Evolutionary conservation across 92 coral and sea anemone genomes (phyloP), one percentile per base, ranked within the genome.

Genomic region (Isaurus tuberculatus): DNA sequence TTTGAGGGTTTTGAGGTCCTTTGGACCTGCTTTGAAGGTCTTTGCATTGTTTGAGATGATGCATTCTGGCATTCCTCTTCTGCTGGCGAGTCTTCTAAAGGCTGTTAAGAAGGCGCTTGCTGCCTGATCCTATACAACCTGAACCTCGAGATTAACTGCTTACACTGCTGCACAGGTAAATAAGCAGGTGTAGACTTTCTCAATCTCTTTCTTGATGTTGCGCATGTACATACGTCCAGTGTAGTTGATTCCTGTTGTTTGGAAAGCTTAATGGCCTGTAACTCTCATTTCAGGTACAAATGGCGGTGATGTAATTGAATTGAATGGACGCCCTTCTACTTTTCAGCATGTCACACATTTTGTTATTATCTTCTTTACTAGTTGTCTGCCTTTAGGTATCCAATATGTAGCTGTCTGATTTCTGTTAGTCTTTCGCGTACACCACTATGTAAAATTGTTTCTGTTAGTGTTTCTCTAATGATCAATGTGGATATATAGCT

Each of bases 351-450:
- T 86, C 13, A 75, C 83, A 61, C 90, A 86, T 29, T 79, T 77
- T 30, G 77, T 49, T 19, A 81, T 75, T 48, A 86, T 70, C 61
- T 36, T 82, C 58, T 81, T 86, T 0, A 86, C 65, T 20, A 82
- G 60, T 27, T 90, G 89, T 67, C 89, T 67, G 22, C 88, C 93
- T 83, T 83, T 79, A 8, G 88, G 90, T 29, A 86, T 82, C 93
- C 90, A 90, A 61, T 34, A 90, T 57, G n/a, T n/a, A 65, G 66
- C 53, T 86, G 90, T 26, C 93, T 70, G 48, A 86, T 57, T 73
- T 86, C 79, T 10, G 86, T 85, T 19, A 86, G 22, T 13, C 88
- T 90, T 69, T 85, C 86, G 13, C 84, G 44, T 36, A 89, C 92
- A 55, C 87, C 89, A 33, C 86, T 87, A 36, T 89, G 92, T 69